Base-by-base conservation (phyloP, 2,888 invertebrate genomes). In the Chrysotoxum bicinctum region DNA sequence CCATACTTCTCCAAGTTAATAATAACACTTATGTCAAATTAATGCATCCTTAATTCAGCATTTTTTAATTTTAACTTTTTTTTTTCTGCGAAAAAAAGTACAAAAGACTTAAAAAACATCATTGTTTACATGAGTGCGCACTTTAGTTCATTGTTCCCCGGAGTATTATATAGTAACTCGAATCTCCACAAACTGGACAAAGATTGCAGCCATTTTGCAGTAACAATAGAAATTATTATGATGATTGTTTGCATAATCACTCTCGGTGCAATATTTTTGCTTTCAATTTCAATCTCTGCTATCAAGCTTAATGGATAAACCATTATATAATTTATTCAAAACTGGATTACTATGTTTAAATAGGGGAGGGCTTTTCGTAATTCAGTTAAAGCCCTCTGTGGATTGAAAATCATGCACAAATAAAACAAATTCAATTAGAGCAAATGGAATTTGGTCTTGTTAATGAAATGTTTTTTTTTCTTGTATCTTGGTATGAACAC, bases 81-180 rank as follows among this genome's bases (percentile, higher is more conserved):
- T 37, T 14, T 40, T 40, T 14, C 12, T 35, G 12, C 40, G n/a
- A 30, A 30, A 52, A 9, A 4, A 9, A 1, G 7, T 2, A 35
- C 10, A 35, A 32, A 40, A 40, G n/a, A 37, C 12, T 21, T 9
- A 19, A 21, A 19, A 62, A 60, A n/a, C 40, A 10, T 43, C 30
- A 30, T 64, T 64, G 64, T 64, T 30, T 45, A 64, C 45, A 43
- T 45, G 45, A 64, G 64, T 64, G 64, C 43, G 16, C 64, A 64
- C 64, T 64, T 64, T 32, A 45, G 64, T 32, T 64, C 32, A 64
- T 64, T 64, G 64, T 45, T 64, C 45, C 23, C 40, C 14, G 19
- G 56, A 32, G 23, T 30, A 16, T 26, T 16, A 43, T 14, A 10
- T 14, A 35, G 40, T 19, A 45, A 64, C 19, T 30, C 19, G 14